A percentile compares a stretch with the other conserved stretches of the same genome.
Conservation (phyloP, 2,888 invertebrate genomes). For the Ischnura elegans region DNA sequence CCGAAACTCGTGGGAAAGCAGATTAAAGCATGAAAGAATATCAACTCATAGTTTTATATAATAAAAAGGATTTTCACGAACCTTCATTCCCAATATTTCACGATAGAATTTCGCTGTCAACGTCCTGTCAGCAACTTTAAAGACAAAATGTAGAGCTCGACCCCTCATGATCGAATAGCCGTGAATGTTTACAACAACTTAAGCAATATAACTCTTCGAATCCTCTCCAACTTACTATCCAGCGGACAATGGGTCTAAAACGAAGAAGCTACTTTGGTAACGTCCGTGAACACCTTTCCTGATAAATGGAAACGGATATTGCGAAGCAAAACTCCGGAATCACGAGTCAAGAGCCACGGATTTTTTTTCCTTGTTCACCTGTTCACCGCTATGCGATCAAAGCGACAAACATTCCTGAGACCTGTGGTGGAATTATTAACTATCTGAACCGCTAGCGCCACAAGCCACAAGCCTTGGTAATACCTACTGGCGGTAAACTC, state of each 20-base stretch:
- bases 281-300: neutral
- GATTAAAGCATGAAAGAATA: no score
- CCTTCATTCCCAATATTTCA: slow-evolving; percentile 96
- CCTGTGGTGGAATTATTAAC: no score
- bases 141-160: slow-evolving; percentile 96
- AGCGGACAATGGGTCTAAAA: no score
- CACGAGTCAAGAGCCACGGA: no score
- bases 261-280: no score
- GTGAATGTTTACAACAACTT: neutral
- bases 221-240: no score
- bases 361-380: neutral
- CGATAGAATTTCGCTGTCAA: slow-evolving; percentile 93
- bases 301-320: neutral
- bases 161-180: slow-evolving; percentile 80
- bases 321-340: neutral
- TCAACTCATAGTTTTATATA: no score
- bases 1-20: no score
- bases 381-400: neutral
- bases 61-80: slow-evolving; percentile 77
- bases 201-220: no score
- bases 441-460: no score
- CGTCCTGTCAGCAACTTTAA: slow-evolving; percentile 95
- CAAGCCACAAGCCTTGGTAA: no score
- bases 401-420: neutral
- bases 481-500: no score